A percentile compares a stretch with the other conserved stretches of the same genome.
phyloP scores from a whole-genome alignment of 2,797 vertebrate species.

The Rhincodon typus region DNA sequence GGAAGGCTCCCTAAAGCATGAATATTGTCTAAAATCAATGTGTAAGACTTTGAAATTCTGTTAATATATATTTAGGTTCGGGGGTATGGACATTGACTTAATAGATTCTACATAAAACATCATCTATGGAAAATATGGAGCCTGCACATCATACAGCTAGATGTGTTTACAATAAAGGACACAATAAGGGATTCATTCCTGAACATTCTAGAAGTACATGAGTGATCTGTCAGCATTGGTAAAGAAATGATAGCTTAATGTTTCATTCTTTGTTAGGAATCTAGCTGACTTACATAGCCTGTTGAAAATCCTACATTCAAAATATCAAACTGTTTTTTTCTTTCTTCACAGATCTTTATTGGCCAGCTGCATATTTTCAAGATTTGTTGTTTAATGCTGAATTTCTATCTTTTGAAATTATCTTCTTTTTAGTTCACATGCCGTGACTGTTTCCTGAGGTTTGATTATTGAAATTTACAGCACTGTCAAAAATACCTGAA shows the following conservation, averaged over 20 bases:
- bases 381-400: neutral
- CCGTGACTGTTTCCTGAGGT: neutral
- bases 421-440: neutral
- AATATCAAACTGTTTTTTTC: neutral
- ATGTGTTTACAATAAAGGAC: neutral
- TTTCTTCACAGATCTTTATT: neutral
- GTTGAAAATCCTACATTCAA: neutral
- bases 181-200: neutral
- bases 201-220: neutral
- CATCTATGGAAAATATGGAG: neutral
- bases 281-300: neutral
- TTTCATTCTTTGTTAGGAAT: neutral
- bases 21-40: neutral
- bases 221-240: neutral
- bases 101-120: neutral
- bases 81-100: neutral
- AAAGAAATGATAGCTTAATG: neutral
- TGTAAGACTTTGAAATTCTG: neutral
- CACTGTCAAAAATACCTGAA: neutral
- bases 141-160: neutral
- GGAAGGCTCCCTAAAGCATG: neutral
- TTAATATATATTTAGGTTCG: neutral
- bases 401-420: constrained; percentile 1
- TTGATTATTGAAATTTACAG: neutral
- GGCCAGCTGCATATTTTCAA: no score